Base-by-base conservation (phyloP, 2,888 invertebrate species). In the Carcina quercana region DNA sequence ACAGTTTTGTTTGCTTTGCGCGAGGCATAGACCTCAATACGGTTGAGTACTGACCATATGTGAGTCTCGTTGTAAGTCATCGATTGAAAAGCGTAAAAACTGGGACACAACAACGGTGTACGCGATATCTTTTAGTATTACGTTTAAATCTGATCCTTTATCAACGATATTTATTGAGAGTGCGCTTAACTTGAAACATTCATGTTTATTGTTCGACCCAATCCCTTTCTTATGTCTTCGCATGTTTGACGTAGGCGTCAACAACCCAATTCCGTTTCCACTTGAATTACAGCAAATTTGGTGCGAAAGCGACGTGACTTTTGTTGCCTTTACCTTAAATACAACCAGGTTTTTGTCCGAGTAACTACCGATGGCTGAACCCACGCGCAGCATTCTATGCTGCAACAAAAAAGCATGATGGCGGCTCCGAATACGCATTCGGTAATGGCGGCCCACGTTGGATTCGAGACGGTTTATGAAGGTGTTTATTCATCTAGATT, bases 181-280 rank as follows among this genome's bases (percentile, higher is more conserved):
- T 61, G 66, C 61, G 64, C 69, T 71, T 67, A 60, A 59, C 55
- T 61, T 62, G 45, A 64, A 64, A 71, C 69, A 63, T 66, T 58
- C 60, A 59, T 69, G 78, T 78, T 78, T 74, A 71, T n/a, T 75
- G 67, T 59, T 56, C 51, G 40, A 49, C 46, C 51, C 57, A 47
- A 53, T 52, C 47, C n/a, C 38, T 53, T 53, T 52, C 62, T 66
- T 68, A 66, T 65, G 67, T 70, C 68, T 68, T 57, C 55, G 47
- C n/a, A n/a, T n/a, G n/a, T 45, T 61, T 62, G 64, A 66, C 67
- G 82, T 82, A 74, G 80, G 79, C 75, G 82, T 74, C 64, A 58
- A n/a, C 63, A 57, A 54, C 57, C 61, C 68, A 67, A 63, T 66
- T 69, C 60, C 59, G 56, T 59, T 64, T 51, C 47, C 53, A 54